Conservation (phyloP, 2,888 invertebrate species). For the Halictus quadricinctus region DNA sequence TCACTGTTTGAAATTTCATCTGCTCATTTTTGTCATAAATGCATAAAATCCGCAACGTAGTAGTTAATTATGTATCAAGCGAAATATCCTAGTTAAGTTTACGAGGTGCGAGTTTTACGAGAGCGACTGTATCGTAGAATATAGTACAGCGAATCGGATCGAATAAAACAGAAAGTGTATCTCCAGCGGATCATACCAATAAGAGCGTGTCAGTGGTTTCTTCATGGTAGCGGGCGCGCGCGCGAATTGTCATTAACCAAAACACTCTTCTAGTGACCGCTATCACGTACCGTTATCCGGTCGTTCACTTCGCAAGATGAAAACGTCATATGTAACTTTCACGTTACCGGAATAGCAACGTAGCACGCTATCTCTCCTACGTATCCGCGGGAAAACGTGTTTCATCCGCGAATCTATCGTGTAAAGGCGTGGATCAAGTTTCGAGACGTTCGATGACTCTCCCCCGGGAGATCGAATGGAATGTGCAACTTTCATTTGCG, state of each 20-base stretch:
- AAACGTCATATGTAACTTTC: slow-evolving; percentile 64
- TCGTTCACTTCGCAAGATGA: slow-evolving; percentile 48
- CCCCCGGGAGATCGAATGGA: slow-evolving; percentile 27
- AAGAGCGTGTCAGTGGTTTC: not conserved
- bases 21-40: too few species aligned
- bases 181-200: not conserved
- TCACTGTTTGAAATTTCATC: too few species aligned
- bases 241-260: not conserved
- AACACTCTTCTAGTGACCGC: not conserved
- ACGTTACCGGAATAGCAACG: slow-evolving; percentile 47
- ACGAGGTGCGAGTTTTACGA: not conserved
- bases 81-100: not conserved
- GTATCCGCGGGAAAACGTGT: slow-evolving; percentile 47
- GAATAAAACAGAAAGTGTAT: slow-evolving; percentile 36
- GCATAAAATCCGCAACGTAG: too few species aligned
- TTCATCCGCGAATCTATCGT: slow-evolving; percentile 27
- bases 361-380: slow-evolving; percentile 41
- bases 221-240: not conserved
- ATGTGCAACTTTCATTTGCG: slow-evolving; percentile 61
- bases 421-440: slow-evolving; percentile 24
- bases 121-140: not conserved
- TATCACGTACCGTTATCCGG: slow-evolving; percentile 44
- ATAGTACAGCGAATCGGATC: not conserved
- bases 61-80: too few species aligned
- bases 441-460: slow-evolving; percentile 46